phyloP scores from a whole-genome alignment of 2,113 vertebrate species.

The Leuciscus idus region DNA sequence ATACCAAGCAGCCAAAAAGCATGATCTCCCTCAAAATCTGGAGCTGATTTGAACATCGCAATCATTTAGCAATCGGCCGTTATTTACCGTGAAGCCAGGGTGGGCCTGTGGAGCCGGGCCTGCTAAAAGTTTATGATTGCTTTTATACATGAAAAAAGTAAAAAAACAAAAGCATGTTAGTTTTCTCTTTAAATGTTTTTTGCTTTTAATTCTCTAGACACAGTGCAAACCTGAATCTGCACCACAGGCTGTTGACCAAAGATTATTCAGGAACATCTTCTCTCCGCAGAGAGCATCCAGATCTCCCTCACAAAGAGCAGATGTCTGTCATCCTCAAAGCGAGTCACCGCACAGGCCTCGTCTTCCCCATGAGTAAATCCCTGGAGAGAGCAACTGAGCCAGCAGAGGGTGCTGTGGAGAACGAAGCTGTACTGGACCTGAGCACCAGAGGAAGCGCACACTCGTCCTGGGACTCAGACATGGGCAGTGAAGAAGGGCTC shows the following conservation, averaged over 20 bases:
- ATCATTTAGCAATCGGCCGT: too few relatives aligned
- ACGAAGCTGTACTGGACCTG: slow-evolving; percentile 87
- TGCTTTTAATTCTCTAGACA: slow-evolving; percentile 81
- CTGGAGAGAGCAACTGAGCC: slow-evolving; percentile 72
- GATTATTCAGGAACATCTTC: slow-evolving; percentile 79
- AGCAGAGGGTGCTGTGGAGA: slow-evolving; percentile 65
- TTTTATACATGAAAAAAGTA: slow-evolving; percentile 28
- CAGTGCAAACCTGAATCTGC: slow-evolving; percentile 93
- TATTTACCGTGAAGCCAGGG: too few relatives aligned
- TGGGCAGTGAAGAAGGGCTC: slow-evolving; percentile 85
- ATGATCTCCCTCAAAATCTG: too few relatives aligned
- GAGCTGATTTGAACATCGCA: too few relatives aligned
- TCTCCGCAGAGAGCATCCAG: slow-evolving; percentile 82
- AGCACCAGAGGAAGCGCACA: slow-evolving; percentile 85
- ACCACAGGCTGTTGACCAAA: slow-evolving; percentile 92
- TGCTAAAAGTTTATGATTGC: not conserved
- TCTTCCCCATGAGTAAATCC: slow-evolving; percentile 86
- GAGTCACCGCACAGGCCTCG: slow-evolving; percentile 85
- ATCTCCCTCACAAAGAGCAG: slow-evolving; percentile 75
- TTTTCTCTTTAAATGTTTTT: slow-evolving; percentile 41
- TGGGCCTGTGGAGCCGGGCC: too few relatives aligned
- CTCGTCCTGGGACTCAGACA: slow-evolving; percentile 93
- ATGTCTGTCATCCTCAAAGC: slow-evolving; percentile 90
- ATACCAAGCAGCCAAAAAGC: too few relatives aligned
- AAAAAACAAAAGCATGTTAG: not conserved